A percentile compares a stretch with the other conserved stretches of the same genome.
These are phyloP conservation scores for Boulengeromyrus knoepffleri DNA, from an alignment of 2,113 vertebrate genomes.

Conservation along the genomic window DNA sequence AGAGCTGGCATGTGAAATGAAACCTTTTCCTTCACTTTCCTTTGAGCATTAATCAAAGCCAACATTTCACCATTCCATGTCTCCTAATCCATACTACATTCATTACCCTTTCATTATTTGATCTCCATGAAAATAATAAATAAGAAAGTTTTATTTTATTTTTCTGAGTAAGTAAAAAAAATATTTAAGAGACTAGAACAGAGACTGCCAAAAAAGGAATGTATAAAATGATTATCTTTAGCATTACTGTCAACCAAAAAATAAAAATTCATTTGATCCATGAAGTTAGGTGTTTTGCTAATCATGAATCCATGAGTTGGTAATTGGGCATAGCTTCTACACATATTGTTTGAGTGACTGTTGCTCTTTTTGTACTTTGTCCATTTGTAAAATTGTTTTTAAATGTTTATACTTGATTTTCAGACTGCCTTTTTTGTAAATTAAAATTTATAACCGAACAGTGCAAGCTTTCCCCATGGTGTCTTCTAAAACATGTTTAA, in stretches of 20 bases:
- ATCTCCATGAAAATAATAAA: constrained; percentile 14
- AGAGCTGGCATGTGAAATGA: constrained; percentile 45
- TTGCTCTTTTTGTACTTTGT: constrained; percentile 90
- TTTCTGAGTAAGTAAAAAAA: constrained; percentile 28
- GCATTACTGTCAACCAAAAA: constrained; percentile 52
- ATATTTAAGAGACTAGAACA: constrained; percentile 45
- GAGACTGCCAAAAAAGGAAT: constrained; percentile 68
- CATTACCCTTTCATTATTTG: constrained; percentile 37
- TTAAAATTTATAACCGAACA: constrained; percentile 73
- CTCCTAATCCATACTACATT: not conserved
- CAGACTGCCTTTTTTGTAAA: constrained; percentile 99
- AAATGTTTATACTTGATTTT: constrained; percentile 99
- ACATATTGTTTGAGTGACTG: constrained; percentile 65
- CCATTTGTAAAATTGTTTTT: constrained; percentile 98
- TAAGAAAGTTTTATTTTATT: constrained; percentile 27
- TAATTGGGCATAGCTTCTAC: constrained; percentile 56
- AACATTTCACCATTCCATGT: constrained; percentile 4
- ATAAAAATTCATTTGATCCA: constrained; percentile 38
- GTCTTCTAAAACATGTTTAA: constrained; percentile 85
- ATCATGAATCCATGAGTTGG: constrained; percentile 40
- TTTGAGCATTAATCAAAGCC: constrained; percentile 14
- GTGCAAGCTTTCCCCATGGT: constrained; percentile 85
- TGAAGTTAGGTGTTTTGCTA: constrained; percentile 33
- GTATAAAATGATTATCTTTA: constrained; percentile 58
- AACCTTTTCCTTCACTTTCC: constrained; percentile 29